Evolutionary conservation across 2,113 vertebrate species (phyloP).

Genomic region (Paraplagusia blochii): DNA sequence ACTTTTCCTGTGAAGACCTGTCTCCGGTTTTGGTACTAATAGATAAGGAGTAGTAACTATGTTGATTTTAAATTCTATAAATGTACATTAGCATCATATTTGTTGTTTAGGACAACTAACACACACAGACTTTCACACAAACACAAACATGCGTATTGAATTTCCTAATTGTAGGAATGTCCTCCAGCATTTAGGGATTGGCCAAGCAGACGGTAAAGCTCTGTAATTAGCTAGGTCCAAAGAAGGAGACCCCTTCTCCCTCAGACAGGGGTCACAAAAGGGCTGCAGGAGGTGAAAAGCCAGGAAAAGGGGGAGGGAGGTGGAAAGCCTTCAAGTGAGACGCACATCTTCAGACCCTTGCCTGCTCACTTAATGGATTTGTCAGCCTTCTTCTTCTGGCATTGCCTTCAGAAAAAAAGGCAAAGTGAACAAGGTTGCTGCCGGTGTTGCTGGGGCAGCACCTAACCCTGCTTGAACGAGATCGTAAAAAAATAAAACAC

Average conservation of each 20-base stretch:
- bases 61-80: too few species aligned
- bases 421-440: conserved; percentile 14
- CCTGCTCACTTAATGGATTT: conserved; percentile 67
- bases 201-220: conserved; percentile 65
- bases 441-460: neutral
- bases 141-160: conserved; percentile 15
- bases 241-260: conserved; percentile 48
- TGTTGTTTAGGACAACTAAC: neutral
- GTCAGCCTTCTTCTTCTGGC: conserved; percentile 27
- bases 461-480: neutral
- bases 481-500: neutral
- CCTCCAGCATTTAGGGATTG: conserved; percentile 51
- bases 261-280: conserved; percentile 68
- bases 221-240: conserved; percentile 72
- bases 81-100: too few species aligned
- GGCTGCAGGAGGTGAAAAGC: conserved; percentile 62
- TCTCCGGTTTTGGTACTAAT: too few species aligned
- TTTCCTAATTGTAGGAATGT: conserved; percentile 57
- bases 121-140: conserved; percentile 1
- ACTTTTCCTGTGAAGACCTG: conserved; percentile 15
- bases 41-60: too few species aligned
- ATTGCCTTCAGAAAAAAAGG: conserved; percentile 19
- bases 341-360: conserved; percentile 31
- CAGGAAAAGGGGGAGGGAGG: conserved; percentile 24
- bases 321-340: conserved; percentile 54